Base-by-base conservation (phyloP, 1,140 invertebrate genomes). In the Hypsibius dujardini region DNA sequence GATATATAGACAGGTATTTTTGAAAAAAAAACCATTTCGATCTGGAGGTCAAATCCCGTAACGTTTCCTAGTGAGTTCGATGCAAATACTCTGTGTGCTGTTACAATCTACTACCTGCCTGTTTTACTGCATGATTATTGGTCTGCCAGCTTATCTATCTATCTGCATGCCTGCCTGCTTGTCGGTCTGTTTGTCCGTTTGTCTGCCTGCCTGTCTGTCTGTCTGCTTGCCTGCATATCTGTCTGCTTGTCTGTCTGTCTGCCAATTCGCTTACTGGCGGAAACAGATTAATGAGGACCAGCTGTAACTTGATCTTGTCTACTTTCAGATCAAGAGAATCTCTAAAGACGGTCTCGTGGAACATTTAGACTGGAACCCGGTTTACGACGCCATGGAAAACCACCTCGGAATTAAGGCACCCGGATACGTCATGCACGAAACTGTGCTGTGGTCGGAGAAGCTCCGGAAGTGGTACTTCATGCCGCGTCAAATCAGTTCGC, bases 391-490 rank as follows among this genome's bases (percentile, higher is more conserved):
- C 70, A 76, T 90, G 42, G 79, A 86, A 74, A 77, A 80, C 74
- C 79, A 83, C 46, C 79, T 85, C 46, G 82, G 84, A 70, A 88
- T 88, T 75, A 78, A 85, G 73, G 85, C 83, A 67, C 62, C 62
- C 3, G 93, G 94, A 3, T 98, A 98, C 77, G 88, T 97, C 85
- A 95, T 97, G 73, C 94, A 97, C 77, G 95, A 98, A 80, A 89
- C 92, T 42, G 90, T 83, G 2, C 85, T 85, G 0, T 99, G 95
- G 94, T 95, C 92, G 69, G 79, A 86, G 12, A 74, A 87, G 2
- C 86, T 89, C 74, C 81, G 87, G 73, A 85, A 85, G 72, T 99
- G 95, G 95, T 90, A 90, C 77, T 98, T 98, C 78, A 81, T 99
- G 72, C 95, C 95, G 1, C 82, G 95, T 72, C 81, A 93, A 73